Evolutionary conservation across 2,113 vertebrate species (phyloP).

Genomic region (Castor canadensis): DNA sequence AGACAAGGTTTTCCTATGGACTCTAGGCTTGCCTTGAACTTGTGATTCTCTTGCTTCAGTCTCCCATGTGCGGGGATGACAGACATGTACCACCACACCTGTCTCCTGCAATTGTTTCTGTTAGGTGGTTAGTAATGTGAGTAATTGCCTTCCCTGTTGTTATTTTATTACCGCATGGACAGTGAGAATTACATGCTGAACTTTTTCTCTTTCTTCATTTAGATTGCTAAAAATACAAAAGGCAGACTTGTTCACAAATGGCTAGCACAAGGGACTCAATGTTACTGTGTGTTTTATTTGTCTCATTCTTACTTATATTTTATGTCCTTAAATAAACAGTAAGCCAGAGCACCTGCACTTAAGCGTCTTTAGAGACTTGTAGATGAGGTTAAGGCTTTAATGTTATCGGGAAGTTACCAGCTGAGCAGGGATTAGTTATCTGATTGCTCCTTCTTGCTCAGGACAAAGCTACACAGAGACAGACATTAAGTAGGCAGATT

Average conservation of each 20-base stretch:
- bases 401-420: conserved; percentile 49
- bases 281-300: not conserved
- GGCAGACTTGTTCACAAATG: not conserved
- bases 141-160: not conserved
- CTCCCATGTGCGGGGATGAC: too few species aligned
- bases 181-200: not conserved
- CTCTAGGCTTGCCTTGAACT: too few species aligned
- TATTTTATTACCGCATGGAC: not conserved
- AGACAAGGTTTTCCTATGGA: too few species aligned
- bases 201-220: not conserved
- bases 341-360: not conserved
- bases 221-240: not conserved
- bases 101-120: not conserved
- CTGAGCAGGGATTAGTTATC: conserved; percentile 50
- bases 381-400: conserved; percentile 43
- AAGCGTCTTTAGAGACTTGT: conserved; percentile 2
- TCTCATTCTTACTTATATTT: not conserved
- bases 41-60: too few species aligned
- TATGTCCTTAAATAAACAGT: not conserved
- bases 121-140: too few species aligned
- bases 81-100: too few species aligned
- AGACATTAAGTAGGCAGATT: not conserved
- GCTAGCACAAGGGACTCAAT: not conserved
- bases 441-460: not conserved
- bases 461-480: conserved; percentile 11